A percentile compares a stretch with the other conserved stretches of the same genome.
Conservation (phyloP, 2,113 vertebrate genomes). For the Ctenomys sociabilis region DNA sequence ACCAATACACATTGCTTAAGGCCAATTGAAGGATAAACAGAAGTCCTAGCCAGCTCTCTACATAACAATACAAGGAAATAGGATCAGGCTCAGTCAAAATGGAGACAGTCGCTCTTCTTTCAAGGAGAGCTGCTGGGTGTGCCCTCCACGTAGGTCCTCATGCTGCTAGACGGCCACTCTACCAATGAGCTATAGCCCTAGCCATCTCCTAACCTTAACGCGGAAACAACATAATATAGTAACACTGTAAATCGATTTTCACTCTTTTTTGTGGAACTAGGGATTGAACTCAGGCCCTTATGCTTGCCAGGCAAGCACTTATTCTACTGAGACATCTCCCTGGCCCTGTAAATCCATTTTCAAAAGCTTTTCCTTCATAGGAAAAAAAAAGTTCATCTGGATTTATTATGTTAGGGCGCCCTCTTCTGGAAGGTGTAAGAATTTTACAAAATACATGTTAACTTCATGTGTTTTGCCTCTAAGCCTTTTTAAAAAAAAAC, state of each 20-base stretch:
- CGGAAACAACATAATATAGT: not conserved
- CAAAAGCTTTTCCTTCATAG: constrained; percentile 43
- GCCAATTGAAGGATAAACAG: too few relatives aligned
- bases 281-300: too few relatives aligned
- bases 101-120: too few relatives aligned
- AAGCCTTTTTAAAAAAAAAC: not conserved
- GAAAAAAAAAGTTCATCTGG: not conserved
- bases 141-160: too few relatives aligned
- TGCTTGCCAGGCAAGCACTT: too few relatives aligned
- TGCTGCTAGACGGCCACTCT: not conserved
- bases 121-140: too few relatives aligned
- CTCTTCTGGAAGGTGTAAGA: constrained; percentile 82
- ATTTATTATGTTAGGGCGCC: constrained; percentile 75
- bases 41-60: too few relatives aligned
- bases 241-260: not conserved
- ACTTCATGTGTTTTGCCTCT: not conserved
- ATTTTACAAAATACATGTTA: constrained; percentile 43
- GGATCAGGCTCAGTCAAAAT: too few relatives aligned
- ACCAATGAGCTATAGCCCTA: not conserved
- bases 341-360: not conserved
- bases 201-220: not conserved
- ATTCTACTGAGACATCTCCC: too few relatives aligned
- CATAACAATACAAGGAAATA: too few relatives aligned
- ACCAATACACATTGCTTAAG: too few relatives aligned
- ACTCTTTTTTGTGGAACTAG: too few relatives aligned